Conservation (phyloP, 1,140 invertebrate species). For the Apolygus lucorum region DNA sequence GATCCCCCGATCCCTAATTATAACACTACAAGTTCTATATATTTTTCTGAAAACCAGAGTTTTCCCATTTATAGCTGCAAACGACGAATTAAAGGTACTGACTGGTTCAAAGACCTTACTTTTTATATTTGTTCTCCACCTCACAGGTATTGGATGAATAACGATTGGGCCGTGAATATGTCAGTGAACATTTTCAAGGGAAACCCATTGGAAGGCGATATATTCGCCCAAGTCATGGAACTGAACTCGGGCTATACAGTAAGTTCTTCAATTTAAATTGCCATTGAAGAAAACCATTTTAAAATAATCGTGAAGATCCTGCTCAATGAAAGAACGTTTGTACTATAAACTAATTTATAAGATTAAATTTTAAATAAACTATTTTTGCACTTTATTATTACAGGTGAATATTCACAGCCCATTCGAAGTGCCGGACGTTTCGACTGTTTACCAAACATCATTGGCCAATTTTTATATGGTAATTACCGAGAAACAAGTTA, state of each 20-base stretch:
- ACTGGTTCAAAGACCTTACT: no score
- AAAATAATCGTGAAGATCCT: not conserved
- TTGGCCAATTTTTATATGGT: constrained; percentile 34
- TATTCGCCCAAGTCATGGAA: constrained; percentile 59
- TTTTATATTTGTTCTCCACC: no score
- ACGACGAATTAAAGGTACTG: no score
- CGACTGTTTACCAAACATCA: constrained; percentile 45
- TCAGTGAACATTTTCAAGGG: constrained; percentile 43
- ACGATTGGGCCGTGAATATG: constrained; percentile 33
- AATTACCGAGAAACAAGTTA: constrained; percentile 25
- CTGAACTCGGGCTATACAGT: constrained; percentile 52
- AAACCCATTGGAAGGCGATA: constrained; percentile 58
- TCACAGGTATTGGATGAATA: constrained; percentile 37
- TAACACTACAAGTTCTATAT: no score
- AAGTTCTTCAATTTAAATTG: constrained; percentile 33
- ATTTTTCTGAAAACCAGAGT: no score
- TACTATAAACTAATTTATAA: not conserved
- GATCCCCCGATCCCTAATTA: no score
- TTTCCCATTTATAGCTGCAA: no score
- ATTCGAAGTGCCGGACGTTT: constrained; percentile 48
- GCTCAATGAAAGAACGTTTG: not conserved
- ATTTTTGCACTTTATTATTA: no score
- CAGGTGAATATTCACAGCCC: constrained; percentile 49
- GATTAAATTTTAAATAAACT: no score
- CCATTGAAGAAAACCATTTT: not conserved